Evolutionary conservation across 2,113 vertebrate species (phyloP).

Genomic region (Willisornis vidua): DNA sequence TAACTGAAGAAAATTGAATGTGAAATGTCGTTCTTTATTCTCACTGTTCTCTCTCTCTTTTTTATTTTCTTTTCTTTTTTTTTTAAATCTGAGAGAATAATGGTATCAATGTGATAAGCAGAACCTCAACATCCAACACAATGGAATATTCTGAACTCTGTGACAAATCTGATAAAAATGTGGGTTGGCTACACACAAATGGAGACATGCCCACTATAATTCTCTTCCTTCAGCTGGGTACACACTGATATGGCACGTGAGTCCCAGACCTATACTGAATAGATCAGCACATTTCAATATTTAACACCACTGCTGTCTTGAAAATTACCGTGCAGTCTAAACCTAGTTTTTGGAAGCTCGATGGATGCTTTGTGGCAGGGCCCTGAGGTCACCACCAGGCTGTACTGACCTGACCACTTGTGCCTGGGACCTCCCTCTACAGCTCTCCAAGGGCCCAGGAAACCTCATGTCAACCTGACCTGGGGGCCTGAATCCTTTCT

Average conservation of each 20-base stretch:
- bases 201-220: background rate
- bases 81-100: background rate
- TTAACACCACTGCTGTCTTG: background rate
- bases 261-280: background rate
- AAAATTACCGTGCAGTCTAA: background rate
- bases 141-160: background rate
- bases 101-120: background rate
- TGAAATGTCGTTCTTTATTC: background rate
- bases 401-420: background rate
- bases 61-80: no score
- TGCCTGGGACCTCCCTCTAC: fast-evolving
- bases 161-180: background rate
- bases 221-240: background rate
- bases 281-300: background rate
- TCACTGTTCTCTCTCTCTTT: background rate
- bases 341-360: background rate
- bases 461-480: background rate
- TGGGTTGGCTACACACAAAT: background rate
- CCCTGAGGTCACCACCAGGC: background rate
- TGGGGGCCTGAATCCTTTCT: background rate
- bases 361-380: background rate
- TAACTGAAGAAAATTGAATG: background rate
- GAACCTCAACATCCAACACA: background rate
- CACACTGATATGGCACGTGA: background rate
- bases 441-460: background rate